phyloP scores from a whole-genome alignment of 2,888 invertebrate species.

The Platycheirus albimanus region DNA sequence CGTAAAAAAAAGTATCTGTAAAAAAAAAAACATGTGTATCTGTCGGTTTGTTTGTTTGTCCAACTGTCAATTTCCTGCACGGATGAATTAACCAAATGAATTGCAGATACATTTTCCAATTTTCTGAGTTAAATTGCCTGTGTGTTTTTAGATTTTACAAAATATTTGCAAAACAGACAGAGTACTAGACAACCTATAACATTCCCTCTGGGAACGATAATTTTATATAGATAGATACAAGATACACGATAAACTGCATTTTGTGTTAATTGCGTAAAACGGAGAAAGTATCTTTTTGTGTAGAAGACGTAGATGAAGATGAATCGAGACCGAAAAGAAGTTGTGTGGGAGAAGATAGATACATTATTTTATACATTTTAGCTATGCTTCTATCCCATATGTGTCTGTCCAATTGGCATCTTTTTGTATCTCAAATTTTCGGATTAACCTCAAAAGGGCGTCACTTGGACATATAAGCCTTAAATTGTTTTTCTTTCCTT shows the following conservation, averaged over 20 bases:
- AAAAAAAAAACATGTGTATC: constrained; percentile 57
- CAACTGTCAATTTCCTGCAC: constrained; percentile 70
- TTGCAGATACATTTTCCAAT: constrained; percentile 67
- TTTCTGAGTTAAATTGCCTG: constrained; percentile 65
- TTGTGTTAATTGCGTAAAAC: constrained; percentile 53
- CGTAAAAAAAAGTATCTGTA: not conserved
- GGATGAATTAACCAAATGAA: constrained; percentile 72
- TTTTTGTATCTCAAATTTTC: constrained; percentile 44
- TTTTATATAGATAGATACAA: no score
- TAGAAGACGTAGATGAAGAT: constrained; percentile 46
- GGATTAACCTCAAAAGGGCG: constrained; percentile 51
- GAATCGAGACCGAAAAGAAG: constrained; percentile 38
- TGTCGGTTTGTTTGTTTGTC: constrained; percentile 72
- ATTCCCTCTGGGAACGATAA: constrained; percentile 22
- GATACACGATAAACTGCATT: constrained; percentile 23
- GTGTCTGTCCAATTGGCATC: constrained; percentile 38
- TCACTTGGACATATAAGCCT: constrained; percentile 17
- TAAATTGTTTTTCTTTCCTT: constrained; percentile 20
- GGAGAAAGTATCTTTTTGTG: constrained; percentile 26
- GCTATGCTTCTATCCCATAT: constrained; percentile 13
- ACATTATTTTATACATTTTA: constrained; percentile 24
- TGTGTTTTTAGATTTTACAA: constrained; percentile 48
- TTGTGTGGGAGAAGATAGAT: constrained; percentile 2
- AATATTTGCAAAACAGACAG: constrained; percentile 57
- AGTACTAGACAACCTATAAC: constrained; percentile 4